Conservation (phyloP, 2,797 vertebrate species). For the Liasis olivaceus region DNA sequence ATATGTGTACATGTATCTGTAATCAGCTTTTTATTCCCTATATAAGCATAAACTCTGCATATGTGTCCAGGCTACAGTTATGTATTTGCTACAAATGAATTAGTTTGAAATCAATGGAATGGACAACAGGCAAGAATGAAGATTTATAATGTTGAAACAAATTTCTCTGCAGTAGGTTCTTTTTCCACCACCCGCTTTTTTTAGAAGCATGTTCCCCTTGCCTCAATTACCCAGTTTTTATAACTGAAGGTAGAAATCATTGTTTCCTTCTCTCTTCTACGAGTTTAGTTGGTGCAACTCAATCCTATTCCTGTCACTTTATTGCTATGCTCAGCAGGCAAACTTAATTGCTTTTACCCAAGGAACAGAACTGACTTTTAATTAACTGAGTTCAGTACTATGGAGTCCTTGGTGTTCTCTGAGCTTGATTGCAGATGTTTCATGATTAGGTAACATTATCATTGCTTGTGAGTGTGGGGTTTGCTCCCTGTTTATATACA, state of each 20-base stretch:
- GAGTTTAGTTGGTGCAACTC: not conserved
- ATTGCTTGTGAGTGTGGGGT: no score
- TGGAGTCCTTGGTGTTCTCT: no score
- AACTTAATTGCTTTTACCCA: constrained; percentile 29
- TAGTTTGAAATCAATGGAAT: not conserved
- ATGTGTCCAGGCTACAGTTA: not conserved
- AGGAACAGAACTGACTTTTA: constrained; percentile 44
- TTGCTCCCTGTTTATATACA: no score
- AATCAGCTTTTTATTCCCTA: not conserved
- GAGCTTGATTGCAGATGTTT: no score
- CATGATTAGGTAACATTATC: no score
- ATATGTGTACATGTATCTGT: not conserved
- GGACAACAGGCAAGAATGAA: not conserved
- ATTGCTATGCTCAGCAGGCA: constrained; percentile 32
- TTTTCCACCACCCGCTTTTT: not conserved
- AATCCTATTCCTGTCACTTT: not conserved
- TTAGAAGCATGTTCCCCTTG: not conserved
- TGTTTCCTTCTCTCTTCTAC: not conserved
- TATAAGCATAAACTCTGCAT: not conserved
- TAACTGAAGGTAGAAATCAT: not conserved
- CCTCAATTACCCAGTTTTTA: constrained; percentile 1
- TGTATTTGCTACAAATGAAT: not conserved
- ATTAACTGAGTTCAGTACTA: constrained; percentile 15
- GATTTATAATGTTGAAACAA: not conserved
- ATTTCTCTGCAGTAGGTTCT: not conserved